Conservation (phyloP, 2,113 vertebrate genomes). For the Clarias gariepinus region DNA sequence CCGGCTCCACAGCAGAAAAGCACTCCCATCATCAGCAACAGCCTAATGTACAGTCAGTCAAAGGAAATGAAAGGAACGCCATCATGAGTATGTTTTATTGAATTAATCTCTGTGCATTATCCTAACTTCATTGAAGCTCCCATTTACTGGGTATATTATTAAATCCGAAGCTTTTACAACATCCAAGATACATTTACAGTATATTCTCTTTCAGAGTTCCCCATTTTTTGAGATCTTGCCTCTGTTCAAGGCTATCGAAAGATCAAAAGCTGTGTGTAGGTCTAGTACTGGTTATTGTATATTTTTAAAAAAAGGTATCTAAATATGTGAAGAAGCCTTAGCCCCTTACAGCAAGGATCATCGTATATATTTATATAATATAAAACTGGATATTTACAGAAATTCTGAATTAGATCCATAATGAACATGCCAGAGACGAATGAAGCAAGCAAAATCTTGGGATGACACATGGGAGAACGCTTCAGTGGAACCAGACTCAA, state of each 20-base stretch:
- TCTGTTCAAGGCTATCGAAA: not conserved
- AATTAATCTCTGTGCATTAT: slow-evolving; percentile 13
- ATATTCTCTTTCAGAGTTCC: not conserved
- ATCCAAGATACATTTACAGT: not conserved
- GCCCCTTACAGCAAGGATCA: not conserved
- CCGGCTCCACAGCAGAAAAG: slow-evolving; percentile 95
- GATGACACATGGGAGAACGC: not conserved
- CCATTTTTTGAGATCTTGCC: slow-evolving; percentile 15
- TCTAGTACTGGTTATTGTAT: not conserved
- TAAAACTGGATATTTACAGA: not conserved
- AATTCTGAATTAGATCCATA: not conserved
- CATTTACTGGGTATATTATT: slow-evolving; percentile 10
- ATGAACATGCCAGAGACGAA: not conserved
- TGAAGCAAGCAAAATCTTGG: not conserved
- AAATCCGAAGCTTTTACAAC: slow-evolving; percentile 30
- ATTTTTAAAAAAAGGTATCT: not conserved
- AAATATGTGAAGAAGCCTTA: not conserved
- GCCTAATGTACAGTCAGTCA: slow-evolving; percentile 70
- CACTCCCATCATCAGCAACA: slow-evolving; percentile 97
- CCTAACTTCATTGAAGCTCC: slow-evolving; percentile 1
- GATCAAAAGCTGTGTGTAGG: not conserved
- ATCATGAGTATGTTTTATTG: not conserved
- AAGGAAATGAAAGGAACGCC: not conserved
- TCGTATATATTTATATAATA: not conserved
- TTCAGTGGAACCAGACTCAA: not conserved